A percentile compares a stretch with the other conserved stretches of the same genome.
Conservation (phyloP, 2,888 invertebrate species). For the Ophion obscuratus region DNA sequence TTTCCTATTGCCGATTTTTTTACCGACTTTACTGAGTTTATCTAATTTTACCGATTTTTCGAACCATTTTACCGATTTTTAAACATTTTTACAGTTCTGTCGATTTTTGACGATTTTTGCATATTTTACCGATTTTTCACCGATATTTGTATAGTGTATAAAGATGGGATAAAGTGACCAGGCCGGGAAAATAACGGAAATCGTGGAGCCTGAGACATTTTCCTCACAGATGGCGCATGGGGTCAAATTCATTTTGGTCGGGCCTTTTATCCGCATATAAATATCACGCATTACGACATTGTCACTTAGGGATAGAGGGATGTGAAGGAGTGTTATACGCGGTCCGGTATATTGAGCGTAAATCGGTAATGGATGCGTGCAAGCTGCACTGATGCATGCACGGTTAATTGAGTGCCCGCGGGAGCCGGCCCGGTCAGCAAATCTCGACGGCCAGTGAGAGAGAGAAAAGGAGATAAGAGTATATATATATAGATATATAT, state of each 20-base stretch:
- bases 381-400: conserved; percentile 27
- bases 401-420: conserved; percentile 57
- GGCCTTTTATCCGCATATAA: conserved; percentile 10
- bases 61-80: neutral
- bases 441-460: conserved; percentile 37
- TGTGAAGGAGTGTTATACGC: conserved; percentile 29
- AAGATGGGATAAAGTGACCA: neutral
- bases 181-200: neutral
- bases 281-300: conserved; percentile 32
- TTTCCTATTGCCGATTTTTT: neutral
- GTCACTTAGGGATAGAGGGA: conserved; percentile 35
- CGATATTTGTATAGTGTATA: neutral
- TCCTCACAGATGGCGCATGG: neutral
- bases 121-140: neutral
- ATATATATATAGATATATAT: neutral
- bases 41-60: neutral
- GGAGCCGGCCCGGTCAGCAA: conserved; percentile 45
- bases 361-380: conserved; percentile 19
- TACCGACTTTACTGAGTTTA: neutral
- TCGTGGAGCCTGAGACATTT: neutral
- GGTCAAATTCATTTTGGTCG: conserved; percentile 10
- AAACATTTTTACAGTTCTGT: no score
- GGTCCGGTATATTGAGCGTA: conserved; percentile 35
- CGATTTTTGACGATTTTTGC: no score
- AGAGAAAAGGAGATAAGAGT: neutral